These are phyloP conservation scores for Nannobrachium achirus DNA, from an alignment of 2,113 vertebrate genomes.

Conservation along the genomic window DNA sequence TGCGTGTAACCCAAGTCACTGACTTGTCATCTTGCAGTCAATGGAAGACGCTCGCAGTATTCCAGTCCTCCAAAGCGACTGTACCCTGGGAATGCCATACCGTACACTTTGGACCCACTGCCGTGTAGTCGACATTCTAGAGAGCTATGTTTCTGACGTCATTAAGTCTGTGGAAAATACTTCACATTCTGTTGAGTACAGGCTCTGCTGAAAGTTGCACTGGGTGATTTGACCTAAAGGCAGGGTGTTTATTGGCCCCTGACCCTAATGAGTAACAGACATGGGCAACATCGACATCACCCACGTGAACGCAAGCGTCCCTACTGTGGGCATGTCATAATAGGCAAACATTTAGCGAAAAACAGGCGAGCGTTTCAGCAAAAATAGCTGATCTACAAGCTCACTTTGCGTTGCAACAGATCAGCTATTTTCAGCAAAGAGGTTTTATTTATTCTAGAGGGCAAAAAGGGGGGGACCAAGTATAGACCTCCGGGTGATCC, in stretches of 20 bases:
- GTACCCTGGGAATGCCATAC: background rate
- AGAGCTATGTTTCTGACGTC: conserved; percentile 8
- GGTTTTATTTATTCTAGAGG: no score
- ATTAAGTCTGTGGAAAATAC: background rate
- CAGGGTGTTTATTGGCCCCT: background rate
- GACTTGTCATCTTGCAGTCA: background rate
- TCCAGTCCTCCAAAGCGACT: background rate
- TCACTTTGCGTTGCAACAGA: no score
- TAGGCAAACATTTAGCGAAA: no score
- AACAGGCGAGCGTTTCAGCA: no score
- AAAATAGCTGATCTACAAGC: no score
- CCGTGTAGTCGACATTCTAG: conserved; percentile 1
- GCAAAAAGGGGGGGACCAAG: no score
- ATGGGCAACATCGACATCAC: no score
- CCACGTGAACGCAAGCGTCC: no score
- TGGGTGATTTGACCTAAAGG: background rate
- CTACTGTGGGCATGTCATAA: no score
- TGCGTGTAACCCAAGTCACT: background rate
- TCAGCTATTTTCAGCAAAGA: no score
- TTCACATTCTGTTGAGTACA: conserved; percentile 2
- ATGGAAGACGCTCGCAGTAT: background rate
- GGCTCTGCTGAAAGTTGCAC: background rate
- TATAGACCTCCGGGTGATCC: no score
- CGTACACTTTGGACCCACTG: background rate
- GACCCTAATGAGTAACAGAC: background rate